Base-by-base conservation (phyloP, 2,888 invertebrate species). In the Tetranychus piercei region DNA sequence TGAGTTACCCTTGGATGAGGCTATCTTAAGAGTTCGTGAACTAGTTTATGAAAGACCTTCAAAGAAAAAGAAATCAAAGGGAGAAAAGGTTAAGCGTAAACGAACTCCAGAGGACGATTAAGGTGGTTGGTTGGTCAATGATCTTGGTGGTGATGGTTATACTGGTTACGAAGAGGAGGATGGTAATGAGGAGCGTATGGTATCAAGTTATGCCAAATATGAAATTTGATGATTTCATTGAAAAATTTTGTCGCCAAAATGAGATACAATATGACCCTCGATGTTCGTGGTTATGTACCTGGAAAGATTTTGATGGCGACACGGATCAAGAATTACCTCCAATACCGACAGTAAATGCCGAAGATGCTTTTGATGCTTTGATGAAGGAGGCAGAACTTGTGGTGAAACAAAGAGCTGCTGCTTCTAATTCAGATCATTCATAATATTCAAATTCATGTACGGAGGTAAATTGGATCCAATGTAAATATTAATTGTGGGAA, bases 181-280 rank as follows among this genome's bases (percentile, higher is more conserved):
- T 20, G n/a, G 18, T 8, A 6, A 22, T 6, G 67, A 8, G 6
- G 67, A 8, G 6, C 7, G 6, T 67, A 18, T 20, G 6, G 18
- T 94, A 95, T 82, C 86, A 94, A 73, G 83, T 97, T 78, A 94
- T 89, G 83, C 95, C 96, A 0, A 91, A 90, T 81, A 89, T 89
- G 81, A 87, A 88, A 18, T 95, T 95, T 83, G 90, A 90, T 80
- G 93, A 94, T 82, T 89, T 90, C 77, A 82, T 95, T 4, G 85
- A 86, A n/a, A 86, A 87, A 80, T 7, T 75, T 72, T 69, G n/a
- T 76, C 0, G 64, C 7, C 20, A 70, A 72, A 69, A 71, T 75
- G 18, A 23, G 76, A 11, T 22, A 34, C 18, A 75, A 67, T 65
- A 43, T 76, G 73, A 67, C 76, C 2, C 55, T 76, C 18, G 66